Evolutionary conservation across 2,113 vertebrate species (phyloP).

Genomic region (Coreoperca whiteheadi): DNA sequence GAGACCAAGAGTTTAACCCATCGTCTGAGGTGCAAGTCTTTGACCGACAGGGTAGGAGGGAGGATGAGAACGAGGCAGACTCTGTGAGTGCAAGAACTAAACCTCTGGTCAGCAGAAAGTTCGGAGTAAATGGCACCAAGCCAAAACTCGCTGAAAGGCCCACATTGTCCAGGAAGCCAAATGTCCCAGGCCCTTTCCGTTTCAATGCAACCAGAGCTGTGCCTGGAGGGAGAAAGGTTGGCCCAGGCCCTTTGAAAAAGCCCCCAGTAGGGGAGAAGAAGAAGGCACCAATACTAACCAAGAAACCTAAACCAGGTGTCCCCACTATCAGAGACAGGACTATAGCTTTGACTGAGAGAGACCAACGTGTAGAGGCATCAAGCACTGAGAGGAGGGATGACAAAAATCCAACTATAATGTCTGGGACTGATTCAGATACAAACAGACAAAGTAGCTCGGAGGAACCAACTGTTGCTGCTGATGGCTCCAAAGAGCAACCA

Average conservation of each 20-base stretch:
- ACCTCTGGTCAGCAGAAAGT: conserved; percentile 29
- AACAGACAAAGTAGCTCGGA: conserved; percentile 28
- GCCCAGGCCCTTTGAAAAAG: conserved; percentile 42
- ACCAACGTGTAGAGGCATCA: conserved; percentile 1
- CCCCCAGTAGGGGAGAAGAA: neutral
- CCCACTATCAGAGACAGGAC: conserved; percentile 7
- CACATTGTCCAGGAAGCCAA: conserved; percentile 36
- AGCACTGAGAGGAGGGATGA: neutral
- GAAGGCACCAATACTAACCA: neutral
- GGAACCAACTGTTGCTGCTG: conserved; percentile 19
- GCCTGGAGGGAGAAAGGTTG: conserved; percentile 8
- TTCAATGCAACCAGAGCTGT: conserved; percentile 61
- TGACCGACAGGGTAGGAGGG: conserved; percentile 13
- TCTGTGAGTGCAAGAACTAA: conserved; percentile 35
- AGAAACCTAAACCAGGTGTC: conserved; percentile 27
- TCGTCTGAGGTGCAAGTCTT: neutral
- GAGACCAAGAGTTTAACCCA: conserved; percentile 15
- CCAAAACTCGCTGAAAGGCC: conserved; percentile 23
- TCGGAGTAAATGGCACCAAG: conserved; percentile 30
- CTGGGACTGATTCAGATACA: conserved; percentile 37
- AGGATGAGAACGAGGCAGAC: neutral
- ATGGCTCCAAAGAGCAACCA: conserved; percentile 35
- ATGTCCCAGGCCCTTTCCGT: neutral
- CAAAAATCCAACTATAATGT: neutral
- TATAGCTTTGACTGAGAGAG: conserved; percentile 1